phyloP scores from a whole-genome alignment of 2,888 invertebrate species.

The Tanytarsus gracilentus region DNA sequence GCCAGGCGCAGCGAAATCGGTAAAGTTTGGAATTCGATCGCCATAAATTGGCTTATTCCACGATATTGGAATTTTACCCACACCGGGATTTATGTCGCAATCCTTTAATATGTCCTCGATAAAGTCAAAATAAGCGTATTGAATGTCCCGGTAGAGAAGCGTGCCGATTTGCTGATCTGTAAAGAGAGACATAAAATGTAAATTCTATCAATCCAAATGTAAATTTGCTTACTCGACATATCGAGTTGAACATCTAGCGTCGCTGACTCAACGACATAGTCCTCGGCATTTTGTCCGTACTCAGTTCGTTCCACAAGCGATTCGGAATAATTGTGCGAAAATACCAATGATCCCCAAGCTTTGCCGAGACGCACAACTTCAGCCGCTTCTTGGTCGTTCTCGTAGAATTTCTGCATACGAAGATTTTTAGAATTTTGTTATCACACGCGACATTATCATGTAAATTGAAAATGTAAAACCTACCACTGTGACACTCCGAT shows the following conservation, averaged over 20 bases:
- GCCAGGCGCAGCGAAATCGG: constrained; percentile 91
- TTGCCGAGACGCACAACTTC: constrained; percentile 58
- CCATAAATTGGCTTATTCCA: constrained; percentile 70
- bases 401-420: constrained; percentile 46
- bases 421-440: constrained; percentile 9
- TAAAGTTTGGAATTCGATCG: constrained; percentile 67
- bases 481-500: constrained; percentile 57
- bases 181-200: constrained; percentile 31
- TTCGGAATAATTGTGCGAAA: constrained; percentile 66
- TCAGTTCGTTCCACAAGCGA: constrained; percentile 55
- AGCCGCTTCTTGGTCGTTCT: constrained; percentile 53
- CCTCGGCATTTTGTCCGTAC: constrained; percentile 49
- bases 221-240: constrained; percentile 62
- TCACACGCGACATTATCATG: constrained; percentile 30
- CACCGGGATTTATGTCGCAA: constrained; percentile 56
- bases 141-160: constrained; percentile 63
- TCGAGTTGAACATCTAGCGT: constrained; percentile 67
- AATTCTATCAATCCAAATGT: neutral
- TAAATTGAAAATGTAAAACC: constrained; percentile 37
- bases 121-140: constrained; percentile 63
- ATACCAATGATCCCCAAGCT: constrained; percentile 67
- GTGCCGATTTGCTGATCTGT: constrained; percentile 85
- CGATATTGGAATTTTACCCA: constrained; percentile 46
- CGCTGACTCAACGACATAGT: constrained; percentile 52
- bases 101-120: constrained; percentile 52